Evolutionary conservation across 2,888 invertebrate species (phyloP), one percentile per base, ranked within the genome.

Genomic region (Scelioninae gen. 2): DNA sequence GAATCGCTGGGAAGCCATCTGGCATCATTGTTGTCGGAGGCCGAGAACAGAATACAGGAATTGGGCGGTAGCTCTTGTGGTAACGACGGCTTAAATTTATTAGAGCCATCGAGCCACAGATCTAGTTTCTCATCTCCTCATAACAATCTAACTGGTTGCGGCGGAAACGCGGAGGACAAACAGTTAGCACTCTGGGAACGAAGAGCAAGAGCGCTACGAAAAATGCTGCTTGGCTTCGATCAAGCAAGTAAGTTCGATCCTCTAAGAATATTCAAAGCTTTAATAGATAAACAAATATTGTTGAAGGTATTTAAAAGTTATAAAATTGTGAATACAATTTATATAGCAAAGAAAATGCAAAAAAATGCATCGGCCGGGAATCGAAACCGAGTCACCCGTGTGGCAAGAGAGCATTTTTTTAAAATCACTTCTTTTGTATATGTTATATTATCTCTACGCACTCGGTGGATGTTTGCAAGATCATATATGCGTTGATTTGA

Each of bases 121-220:
- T 81, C 84, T 11, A 85, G 84, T 77, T 85, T 85, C 71, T 82
- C 85, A 15, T 75, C 81, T 13, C 83, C 83, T 72, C 83, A 86
- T 77, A 85, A 84, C 78, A 84, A 83, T 73, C 90, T 91, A 2
- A 91, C 91, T 39, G 92, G 93, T 33, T 93, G 94, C 83, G 88
- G 91, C 11, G 90, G 89, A 31, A 91, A 90, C 10, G 92, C 93
- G 81, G 91, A 91, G 76, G 94, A 94, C 83, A 94, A 95, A 81
- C 94, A 95, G 85, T 91, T 93, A 53, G 92, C 93, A 75, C 91
- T 94, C 57, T 96, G 96, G 96, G 95, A 96, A 79, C 90, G 96
- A 74, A 90, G 95, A 80, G 91, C 92, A 48, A 90, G 93, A 81
- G 91, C 93, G 0, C 88, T 96, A 39, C 92, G 92, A 87, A 92